phyloP scores from a whole-genome alignment of 2,113 vertebrate species.

The Glaucidium brasilianum region DNA sequence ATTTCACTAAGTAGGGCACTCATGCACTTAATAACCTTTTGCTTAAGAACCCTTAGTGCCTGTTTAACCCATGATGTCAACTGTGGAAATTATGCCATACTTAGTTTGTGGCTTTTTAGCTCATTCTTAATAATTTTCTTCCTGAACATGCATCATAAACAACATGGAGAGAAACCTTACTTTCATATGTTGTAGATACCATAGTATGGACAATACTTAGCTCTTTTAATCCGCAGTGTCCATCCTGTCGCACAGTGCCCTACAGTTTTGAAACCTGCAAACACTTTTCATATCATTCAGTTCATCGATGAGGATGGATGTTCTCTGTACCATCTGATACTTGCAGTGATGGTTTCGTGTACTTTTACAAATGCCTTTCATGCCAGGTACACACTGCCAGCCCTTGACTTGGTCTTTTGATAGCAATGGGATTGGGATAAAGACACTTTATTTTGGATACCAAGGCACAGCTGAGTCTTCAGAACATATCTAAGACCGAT shows the following conservation, averaged over 20 bases:
- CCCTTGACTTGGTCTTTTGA: background rate
- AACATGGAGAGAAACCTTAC: background rate
- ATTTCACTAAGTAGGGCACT: background rate
- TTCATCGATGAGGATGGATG: background rate
- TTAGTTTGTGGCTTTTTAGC: background rate
- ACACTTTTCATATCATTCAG: background rate
- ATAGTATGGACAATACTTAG: background rate
- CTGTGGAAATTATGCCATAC: background rate
- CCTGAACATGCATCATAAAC: background rate
- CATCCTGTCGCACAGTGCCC: background rate
- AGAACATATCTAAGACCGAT: slow-evolving; percentile 12
- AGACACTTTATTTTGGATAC: background rate
- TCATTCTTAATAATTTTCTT: background rate
- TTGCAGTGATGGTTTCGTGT: background rate
- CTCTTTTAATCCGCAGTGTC: background rate
- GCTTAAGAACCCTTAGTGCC: background rate
- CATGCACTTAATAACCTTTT: background rate
- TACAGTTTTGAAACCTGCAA: background rate
- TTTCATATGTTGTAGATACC: background rate
- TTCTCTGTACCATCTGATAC: background rate
- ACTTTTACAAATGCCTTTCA: background rate
- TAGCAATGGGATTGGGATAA: background rate
- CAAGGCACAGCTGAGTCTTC: background rate
- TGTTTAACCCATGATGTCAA: background rate
- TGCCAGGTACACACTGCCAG: background rate